Conservation (phyloP, 2,113 vertebrate genomes). For the Campylomormyrus tamandua region DNA sequence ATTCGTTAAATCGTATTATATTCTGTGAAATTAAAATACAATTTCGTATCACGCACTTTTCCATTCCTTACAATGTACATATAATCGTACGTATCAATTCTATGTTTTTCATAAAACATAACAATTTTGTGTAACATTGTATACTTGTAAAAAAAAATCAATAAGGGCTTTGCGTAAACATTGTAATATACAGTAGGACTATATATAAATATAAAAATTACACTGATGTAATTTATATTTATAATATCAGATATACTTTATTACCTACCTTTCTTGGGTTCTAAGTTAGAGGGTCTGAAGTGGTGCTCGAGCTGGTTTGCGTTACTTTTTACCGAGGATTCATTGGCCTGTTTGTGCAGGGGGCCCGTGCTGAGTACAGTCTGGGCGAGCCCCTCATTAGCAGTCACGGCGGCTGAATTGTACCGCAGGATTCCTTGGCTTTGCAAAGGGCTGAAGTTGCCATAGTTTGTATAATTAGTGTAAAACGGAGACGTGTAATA, state of each 20-base stretch:
- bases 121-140: neutral
- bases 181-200: neutral
- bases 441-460: constrained; percentile 90
- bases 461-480: constrained; percentile 94
- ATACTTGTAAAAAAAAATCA: neutral
- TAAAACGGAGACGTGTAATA: constrained; percentile 98
- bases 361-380: constrained; percentile 63
- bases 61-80: neutral
- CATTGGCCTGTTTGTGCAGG: constrained; percentile 73
- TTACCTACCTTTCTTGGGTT: constrained; percentile 94
- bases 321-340: constrained; percentile 74
- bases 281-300: constrained; percentile 77
- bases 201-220: neutral
- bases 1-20: neutral
- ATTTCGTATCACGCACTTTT: neutral
- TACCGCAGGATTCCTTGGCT: constrained; percentile 92
- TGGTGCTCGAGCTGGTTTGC: constrained; percentile 74
- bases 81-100: neutral
- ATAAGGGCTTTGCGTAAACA: neutral
- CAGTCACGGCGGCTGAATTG: constrained; percentile 69
- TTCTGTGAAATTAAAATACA: neutral
- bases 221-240: neutral
- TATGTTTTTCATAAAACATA: neutral
- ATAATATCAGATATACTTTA: neutral
- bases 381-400: constrained; percentile 72